phyloP scores from a whole-genome alignment of 2,888 invertebrate genomes.

The Euphydryas editha region DNA sequence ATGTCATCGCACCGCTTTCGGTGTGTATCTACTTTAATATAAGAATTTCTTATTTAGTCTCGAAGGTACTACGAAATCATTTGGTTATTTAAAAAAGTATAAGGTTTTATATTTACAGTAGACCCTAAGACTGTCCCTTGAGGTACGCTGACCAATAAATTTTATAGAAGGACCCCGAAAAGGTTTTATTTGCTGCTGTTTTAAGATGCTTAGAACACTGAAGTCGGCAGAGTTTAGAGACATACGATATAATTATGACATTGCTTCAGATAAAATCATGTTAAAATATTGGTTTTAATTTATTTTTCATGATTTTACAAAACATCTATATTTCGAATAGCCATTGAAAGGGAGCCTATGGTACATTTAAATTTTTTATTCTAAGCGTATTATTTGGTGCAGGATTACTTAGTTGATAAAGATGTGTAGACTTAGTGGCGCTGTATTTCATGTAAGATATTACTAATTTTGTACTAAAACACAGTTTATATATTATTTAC shows the following conservation, averaged over 20 bases:
- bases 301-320: too few species aligned
- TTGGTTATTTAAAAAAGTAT: constrained; percentile 24
- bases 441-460: too few species aligned
- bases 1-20: too few species aligned
- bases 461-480: too few species aligned
- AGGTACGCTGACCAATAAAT: constrained; percentile 52
- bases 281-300: neutral
- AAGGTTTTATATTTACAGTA: constrained; percentile 34
- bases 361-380: too few species aligned
- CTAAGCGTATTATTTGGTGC: too few species aligned
- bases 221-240: constrained; percentile 4
- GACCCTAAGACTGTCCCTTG: constrained; percentile 22
- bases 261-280: neutral
- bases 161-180: constrained; percentile 51
- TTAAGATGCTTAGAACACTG: constrained; percentile 23
- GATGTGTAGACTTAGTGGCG: too few species aligned
- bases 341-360: too few species aligned
- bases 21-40: neutral
- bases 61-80: constrained; percentile 12
- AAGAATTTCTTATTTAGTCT: neutral
- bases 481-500: too few species aligned
- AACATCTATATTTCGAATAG: too few species aligned
- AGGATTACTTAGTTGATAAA: too few species aligned
- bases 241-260: neutral
- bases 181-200: constrained; percentile 51